Conservation (phyloP, 2,113 vertebrate genomes). For the Ovibos moschatus region DNA sequence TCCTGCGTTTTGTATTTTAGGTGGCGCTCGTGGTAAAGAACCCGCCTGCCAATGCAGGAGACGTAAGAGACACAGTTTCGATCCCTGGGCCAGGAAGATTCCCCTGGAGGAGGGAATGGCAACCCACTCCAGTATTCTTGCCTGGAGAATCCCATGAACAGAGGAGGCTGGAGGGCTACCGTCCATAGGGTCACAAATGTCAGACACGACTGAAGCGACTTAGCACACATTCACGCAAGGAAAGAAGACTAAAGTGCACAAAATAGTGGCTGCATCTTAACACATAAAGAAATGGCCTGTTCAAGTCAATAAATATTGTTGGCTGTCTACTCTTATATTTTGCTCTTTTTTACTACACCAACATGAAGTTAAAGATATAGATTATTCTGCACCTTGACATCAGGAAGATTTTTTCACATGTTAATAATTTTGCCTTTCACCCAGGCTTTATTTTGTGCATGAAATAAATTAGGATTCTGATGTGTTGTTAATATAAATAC, state of each 20-base stretch:
- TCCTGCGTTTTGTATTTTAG: neutral
- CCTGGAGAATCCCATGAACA: neutral
- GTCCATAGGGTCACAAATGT: neutral
- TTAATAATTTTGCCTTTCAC: neutral
- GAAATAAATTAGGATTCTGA: neutral
- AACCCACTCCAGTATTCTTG: neutral
- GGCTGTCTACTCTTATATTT: neutral
- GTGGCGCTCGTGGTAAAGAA: neutral
- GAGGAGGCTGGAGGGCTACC: neutral
- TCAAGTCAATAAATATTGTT: neutral
- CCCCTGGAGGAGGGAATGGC: neutral
- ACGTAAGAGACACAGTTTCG: neutral
- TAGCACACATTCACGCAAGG: neutral
- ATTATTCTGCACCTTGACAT: neutral
- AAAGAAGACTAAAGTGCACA: neutral
- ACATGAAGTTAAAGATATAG: neutral
- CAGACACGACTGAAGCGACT: neutral
- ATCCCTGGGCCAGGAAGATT: neutral
- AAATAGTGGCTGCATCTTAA: neutral
- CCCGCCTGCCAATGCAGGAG: neutral
- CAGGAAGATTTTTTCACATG: neutral
- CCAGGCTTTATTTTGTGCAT: neutral
- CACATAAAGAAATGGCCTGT: neutral
- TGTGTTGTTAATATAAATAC: neutral
- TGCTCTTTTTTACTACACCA: neutral